Conservation (phyloP, 2,888 invertebrate species). For the Drosophila fulvimacula region DNA sequence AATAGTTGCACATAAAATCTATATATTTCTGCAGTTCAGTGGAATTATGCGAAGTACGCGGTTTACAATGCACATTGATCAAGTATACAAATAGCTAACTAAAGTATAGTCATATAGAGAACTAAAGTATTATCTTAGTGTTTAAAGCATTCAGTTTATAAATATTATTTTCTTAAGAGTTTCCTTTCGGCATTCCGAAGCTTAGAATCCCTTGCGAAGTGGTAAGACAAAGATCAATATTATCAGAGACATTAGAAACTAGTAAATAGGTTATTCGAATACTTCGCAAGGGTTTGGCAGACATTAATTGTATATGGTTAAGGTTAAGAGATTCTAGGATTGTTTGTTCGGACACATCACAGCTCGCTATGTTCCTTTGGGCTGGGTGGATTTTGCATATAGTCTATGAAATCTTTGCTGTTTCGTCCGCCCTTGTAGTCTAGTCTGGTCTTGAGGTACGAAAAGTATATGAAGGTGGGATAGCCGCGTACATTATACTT, state of each 20-base stretch:
- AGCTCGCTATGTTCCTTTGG: constrained; percentile 60
- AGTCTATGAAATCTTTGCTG: constrained; percentile 85
- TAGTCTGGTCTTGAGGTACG: constrained; percentile 89
- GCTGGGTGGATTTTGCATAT: constrained; percentile 72
- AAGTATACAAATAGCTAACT: neutral
- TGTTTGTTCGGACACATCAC: constrained; percentile 46
- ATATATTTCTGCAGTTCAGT: neutral
- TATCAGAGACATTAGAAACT: neutral
- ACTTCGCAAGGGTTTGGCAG: constrained; percentile 13
- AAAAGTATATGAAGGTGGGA: constrained; percentile 94
- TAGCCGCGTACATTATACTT: constrained; percentile 91
- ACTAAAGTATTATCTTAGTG: too few relatives aligned
- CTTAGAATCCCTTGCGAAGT: constrained; percentile 12
- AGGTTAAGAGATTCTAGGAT: constrained; percentile 36
- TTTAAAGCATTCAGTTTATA: neutral
- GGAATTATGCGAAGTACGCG: constrained; percentile 1
- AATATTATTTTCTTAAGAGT: constrained; percentile 18
- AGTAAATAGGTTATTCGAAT: constrained; percentile 9
- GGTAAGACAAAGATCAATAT: neutral
- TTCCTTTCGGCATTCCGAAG: constrained; percentile 37
- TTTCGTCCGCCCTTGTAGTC: constrained; percentile 91
- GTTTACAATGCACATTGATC: neutral
- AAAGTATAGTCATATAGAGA: too few relatives aligned
- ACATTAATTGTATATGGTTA: constrained; percentile 8
- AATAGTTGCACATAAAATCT: neutral